Conservation (phyloP, 2,113 vertebrate species). For the Oxyura jamaicensis region DNA sequence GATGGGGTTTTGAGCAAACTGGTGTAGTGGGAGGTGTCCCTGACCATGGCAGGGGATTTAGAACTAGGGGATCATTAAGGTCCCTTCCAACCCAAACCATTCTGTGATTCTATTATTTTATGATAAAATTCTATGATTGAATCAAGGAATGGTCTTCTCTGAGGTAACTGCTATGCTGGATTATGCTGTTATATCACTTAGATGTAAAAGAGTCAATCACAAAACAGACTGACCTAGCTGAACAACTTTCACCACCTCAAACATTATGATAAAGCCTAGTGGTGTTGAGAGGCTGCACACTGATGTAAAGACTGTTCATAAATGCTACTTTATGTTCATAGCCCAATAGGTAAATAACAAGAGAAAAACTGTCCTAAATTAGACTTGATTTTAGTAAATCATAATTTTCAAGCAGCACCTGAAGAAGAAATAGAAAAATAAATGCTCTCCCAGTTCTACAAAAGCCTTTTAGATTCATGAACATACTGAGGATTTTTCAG, state of each 20-base stretch:
- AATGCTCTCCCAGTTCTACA: not conserved
- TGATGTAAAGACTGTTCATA: not conserved
- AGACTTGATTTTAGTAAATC: not conserved
- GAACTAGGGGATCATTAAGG: too few species aligned
- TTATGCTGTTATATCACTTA: not conserved
- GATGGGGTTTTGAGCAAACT: too few species aligned
- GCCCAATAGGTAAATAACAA: not conserved
- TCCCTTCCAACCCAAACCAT: too few species aligned
- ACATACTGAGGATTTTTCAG: not conserved
- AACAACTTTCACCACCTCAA: not conserved
- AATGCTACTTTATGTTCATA: not conserved
- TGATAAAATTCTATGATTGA: not conserved
- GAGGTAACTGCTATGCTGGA: not conserved
- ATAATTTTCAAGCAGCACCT: not conserved
- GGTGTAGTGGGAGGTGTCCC: too few species aligned
- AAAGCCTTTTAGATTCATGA: not conserved
- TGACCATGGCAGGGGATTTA: too few species aligned
- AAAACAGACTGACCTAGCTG: not conserved
- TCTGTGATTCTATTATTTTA: too few species aligned
- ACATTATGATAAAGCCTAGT: not conserved
- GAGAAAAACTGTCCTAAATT: not conserved
- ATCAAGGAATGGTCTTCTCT: not conserved
- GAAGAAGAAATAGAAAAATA: not conserved
- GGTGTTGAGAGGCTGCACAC: not conserved
- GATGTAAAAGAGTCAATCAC: not conserved